phyloP scores from a whole-genome alignment of 37 sponge, comb jelly and placozoan species.

The Eunapius fragilis region DNA sequence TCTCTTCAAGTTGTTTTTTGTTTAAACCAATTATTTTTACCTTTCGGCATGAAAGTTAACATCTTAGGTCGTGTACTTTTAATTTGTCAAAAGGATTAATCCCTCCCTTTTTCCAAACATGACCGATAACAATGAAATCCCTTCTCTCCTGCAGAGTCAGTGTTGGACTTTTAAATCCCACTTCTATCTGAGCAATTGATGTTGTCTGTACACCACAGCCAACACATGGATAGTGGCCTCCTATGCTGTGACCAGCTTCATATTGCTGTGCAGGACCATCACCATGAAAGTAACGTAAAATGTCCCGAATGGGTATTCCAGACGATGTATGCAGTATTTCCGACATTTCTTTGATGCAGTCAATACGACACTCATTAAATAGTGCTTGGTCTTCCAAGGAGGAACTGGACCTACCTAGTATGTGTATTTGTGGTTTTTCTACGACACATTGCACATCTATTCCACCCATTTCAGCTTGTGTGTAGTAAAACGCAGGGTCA shows the following conservation, averaged over 20 bases:
- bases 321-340: not conserved
- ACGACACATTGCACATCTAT: slow-evolving; percentile 10
- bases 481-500: slow-evolving; percentile 9
- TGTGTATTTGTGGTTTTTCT: slow-evolving; percentile 23
- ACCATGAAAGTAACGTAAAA: slow-evolving; percentile 15
- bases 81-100: not conserved
- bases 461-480: not conserved
- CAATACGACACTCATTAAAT: not conserved
- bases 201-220: not conserved
- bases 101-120: slow-evolving; percentile 13
- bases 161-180: not conserved
- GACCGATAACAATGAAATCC: slow-evolving; percentile 12
- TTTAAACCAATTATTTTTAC: not conserved
- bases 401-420: not conserved
- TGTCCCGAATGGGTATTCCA: slow-evolving; percentile 3
- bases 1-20: slow-evolving; percentile 7
- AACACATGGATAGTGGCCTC: slow-evolving; percentile 30
- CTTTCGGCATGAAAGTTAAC: slow-evolving; percentile 4
- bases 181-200: slow-evolving; percentile 8
- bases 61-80: slow-evolving; percentile 12
- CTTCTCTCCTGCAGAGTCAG: slow-evolving; percentile 1
- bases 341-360: not conserved
- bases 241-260: slow-evolving; percentile 30
- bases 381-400: slow-evolving; percentile 1
- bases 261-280: slow-evolving; percentile 29